Percentiles rank a stretch among this genome's conserved stretches.
Evolutionary conservation across 2,797 vertebrate genomes (phyloP).

Genomic region (Acanthopagrus latus): DNA sequence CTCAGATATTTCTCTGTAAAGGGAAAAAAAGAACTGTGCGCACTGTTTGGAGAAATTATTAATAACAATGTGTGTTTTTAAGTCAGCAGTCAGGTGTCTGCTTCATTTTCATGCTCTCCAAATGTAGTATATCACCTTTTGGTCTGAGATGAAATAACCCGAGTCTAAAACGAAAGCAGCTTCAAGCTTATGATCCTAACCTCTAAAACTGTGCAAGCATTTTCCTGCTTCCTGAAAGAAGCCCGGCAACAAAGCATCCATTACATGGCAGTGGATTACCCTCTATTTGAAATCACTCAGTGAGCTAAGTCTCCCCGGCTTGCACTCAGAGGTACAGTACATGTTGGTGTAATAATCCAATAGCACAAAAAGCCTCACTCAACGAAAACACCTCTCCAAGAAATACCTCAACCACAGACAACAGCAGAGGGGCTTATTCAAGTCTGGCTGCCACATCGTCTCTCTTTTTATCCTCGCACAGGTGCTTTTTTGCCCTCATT

Average conservation of each 20-base stretch:
- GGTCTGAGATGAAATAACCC: slow-evolving; percentile 22
- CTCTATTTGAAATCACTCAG: slow-evolving; percentile 79
- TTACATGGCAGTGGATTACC: slow-evolving; percentile 79
- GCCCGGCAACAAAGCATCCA: slow-evolving; percentile 74
- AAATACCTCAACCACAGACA: slow-evolving; percentile 59
- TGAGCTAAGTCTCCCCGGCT: slow-evolving; percentile 71
- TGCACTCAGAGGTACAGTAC: slow-evolving; percentile 73
- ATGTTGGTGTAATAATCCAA: slow-evolving; percentile 72
- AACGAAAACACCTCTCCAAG: slow-evolving; percentile 64
- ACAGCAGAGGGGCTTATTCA: slow-evolving; percentile 48
- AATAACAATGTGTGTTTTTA: slow-evolving; percentile 10
- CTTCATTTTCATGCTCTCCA: slow-evolving; percentile 20
- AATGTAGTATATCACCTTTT: slow-evolving; percentile 4
- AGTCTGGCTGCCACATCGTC: slow-evolving; percentile 53
- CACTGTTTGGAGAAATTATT: not conserved
- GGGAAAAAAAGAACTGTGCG: not conserved
- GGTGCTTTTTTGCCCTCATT: slow-evolving; percentile 67
- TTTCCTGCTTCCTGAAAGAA: slow-evolving; percentile 63
- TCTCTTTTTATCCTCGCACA: slow-evolving; percentile 65
- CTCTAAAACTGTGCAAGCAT: slow-evolving; percentile 56
- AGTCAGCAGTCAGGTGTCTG: slow-evolving; percentile 5
- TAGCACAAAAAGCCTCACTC: slow-evolving; percentile 66
- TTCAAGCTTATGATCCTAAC: slow-evolving; percentile 37
- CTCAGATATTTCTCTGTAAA: not conserved
- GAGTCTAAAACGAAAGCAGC: slow-evolving; percentile 16